Conservation (phyloP, 2,888 invertebrate species). For the Dryobotodes eremita region DNA sequence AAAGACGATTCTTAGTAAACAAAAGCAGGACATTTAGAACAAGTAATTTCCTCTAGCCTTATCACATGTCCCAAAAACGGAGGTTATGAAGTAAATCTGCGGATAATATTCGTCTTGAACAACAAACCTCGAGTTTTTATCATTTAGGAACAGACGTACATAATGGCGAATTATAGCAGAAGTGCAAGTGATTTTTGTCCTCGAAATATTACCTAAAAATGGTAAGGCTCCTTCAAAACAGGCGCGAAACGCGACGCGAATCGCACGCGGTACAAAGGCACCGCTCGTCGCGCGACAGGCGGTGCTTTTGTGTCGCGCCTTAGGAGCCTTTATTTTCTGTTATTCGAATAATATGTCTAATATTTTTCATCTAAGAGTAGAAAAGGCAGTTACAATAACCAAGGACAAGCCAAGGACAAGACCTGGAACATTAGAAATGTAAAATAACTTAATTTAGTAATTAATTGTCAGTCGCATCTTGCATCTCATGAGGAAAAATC, state of each 20-base stretch:
- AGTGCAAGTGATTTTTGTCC: constrained; percentile 4
- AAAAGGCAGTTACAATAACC: not conserved
- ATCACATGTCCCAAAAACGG: constrained; percentile 48
- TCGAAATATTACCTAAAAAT: not conserved
- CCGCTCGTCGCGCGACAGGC: too few relatives aligned
- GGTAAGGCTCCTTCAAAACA: too few relatives aligned
- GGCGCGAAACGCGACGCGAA: too few relatives aligned
- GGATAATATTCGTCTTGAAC: constrained; percentile 58
- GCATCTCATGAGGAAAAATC: not conserved
- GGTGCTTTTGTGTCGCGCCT: too few relatives aligned
- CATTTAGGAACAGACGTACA: constrained; percentile 49
- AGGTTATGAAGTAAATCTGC: constrained; percentile 57
- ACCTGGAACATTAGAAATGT: not conserved
- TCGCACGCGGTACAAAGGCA: too few relatives aligned
- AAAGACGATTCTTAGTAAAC: not conserved
- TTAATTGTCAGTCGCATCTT: too few relatives aligned
- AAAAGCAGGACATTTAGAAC: not conserved
- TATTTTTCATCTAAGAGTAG: not conserved
- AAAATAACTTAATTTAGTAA: too few relatives aligned
- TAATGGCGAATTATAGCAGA: constrained; percentile 20
- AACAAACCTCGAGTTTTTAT: constrained; percentile 60
- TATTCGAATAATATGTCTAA: not conserved
- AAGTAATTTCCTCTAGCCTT: constrained; percentile 28
- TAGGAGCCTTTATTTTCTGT: too few relatives aligned
- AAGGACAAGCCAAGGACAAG: not conserved